A percentile compares a stretch with the other conserved stretches of the same genome.
Conservation (phyloP, 1,140 invertebrate genomes). For the Hyles euphorbiae region DNA sequence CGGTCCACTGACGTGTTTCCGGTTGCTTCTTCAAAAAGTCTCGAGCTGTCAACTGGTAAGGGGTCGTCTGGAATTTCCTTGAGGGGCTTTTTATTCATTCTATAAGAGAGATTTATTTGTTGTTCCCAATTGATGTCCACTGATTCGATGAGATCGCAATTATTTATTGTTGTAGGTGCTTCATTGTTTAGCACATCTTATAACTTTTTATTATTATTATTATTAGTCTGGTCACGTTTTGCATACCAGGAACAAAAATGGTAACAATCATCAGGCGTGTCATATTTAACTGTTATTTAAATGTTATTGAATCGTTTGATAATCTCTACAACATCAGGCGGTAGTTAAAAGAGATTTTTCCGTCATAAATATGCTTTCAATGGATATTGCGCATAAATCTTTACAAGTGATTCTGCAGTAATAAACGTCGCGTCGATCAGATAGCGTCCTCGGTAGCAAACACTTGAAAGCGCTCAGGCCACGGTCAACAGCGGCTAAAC, state of each 20-base stretch:
- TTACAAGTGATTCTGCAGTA: constrained; percentile 5
- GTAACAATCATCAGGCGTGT: too few species aligned
- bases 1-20: constrained; percentile 65
- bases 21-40: constrained; percentile 68
- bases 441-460: constrained; percentile 7
- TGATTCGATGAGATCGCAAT: background rate
- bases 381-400: background rate
- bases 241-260: too few species aligned
- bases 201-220: too few species aligned
- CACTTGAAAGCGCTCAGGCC: constrained; percentile 24
- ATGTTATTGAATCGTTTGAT: too few species aligned
- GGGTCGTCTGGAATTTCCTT: constrained; percentile 61
- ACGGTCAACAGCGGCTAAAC: constrained; percentile 23
- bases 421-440: constrained; percentile 8
- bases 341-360: too few species aligned
- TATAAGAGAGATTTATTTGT: constrained; percentile 53
- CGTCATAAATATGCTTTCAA: too few species aligned
- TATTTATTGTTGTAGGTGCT: too few species aligned
- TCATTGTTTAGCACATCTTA: too few species aligned
- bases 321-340: too few species aligned
- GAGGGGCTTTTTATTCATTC: constrained; percentile 64
- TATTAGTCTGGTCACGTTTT: too few species aligned
- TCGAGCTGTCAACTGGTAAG: constrained; percentile 57
- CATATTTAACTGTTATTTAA: too few species aligned
- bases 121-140: constrained; percentile 17